A percentile compares a stretch with the other conserved stretches of the same genome.
These are phyloP conservation scores for Octopus sinensis DNA, from an alignment of 1,140 invertebrate species.

Conservation along the genomic window DNA sequence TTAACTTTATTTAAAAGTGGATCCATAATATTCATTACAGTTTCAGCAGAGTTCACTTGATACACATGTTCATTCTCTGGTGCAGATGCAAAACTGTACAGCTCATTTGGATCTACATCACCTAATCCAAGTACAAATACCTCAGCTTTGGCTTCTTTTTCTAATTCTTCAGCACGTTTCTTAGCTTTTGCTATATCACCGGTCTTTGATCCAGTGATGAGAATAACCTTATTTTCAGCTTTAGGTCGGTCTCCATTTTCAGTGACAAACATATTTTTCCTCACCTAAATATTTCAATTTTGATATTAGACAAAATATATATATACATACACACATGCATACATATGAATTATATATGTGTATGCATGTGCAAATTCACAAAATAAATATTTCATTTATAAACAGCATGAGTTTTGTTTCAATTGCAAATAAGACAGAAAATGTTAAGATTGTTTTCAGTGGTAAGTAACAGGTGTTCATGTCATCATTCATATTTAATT, in stretches of 20 bases:
- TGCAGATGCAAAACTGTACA: conserved; percentile 37
- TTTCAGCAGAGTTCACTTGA: background rate
- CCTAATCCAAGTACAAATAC: conserved; percentile 44
- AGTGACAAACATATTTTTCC: conserved; percentile 40
- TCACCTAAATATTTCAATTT: conserved; percentile 17
- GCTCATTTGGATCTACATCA: conserved; percentile 33
- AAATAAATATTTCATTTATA: background rate
- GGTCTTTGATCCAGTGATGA: conserved; percentile 43
- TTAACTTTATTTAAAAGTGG: too few relatives aligned
- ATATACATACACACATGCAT: background rate
- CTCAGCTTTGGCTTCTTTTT: conserved; percentile 30
- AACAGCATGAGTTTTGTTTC: background rate
- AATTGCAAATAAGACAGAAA: too few relatives aligned
- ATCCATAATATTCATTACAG: too few relatives aligned
- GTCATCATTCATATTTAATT: too few relatives aligned
- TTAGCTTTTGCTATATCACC: conserved; percentile 17
- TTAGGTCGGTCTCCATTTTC: conserved; percentile 43
- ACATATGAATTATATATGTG: background rate
- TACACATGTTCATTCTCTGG: conserved; percentile 27
- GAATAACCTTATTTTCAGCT: conserved; percentile 43
- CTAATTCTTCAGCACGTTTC: conserved; percentile 35
- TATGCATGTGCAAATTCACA: background rate
- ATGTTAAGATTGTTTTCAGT: too few relatives aligned
- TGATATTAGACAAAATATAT: background rate
- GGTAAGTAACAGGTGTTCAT: too few relatives aligned